Evolutionary conservation across 2,888 invertebrate species (phyloP), one percentile per base, ranked within the genome.

Genomic region (Notodonta dromedarius): DNA sequence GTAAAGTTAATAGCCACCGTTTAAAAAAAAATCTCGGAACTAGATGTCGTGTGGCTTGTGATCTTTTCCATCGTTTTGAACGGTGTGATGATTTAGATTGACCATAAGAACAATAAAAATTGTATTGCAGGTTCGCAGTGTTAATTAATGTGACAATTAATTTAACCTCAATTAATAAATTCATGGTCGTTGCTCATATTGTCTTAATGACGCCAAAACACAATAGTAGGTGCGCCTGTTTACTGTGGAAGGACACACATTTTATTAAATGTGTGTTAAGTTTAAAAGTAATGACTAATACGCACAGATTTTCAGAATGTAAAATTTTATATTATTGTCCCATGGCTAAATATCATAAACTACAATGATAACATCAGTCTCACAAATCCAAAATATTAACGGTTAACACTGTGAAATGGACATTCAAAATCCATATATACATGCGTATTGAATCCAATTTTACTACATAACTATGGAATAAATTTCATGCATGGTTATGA

Each of bases 141-240:
- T 78, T 85, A 85, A 86, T 83, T 82, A 71, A 75, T 79, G 82
- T 76, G 88, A 85, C 90, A 89, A 91, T 90, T 89, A 87, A 85
- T 87, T 92, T 91, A 90, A 92, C 92, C 91, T 83, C 87, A 88
- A 88, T 91, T 86, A 86, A 77, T 75, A 75, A 76, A 81, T 77
- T 85, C 85, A 86, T 72, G 84, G 83, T 71, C 83, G 74, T 53
- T 58, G 59, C 73, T 56, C 64, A 63, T 67, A 64, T 62, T 66
- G 73, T 59, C 66, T 51, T 75, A 77, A 78, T 78, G 66, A 73
- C 69, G 68, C 70, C 67, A 70, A 70, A 73, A 73, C 62, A 71
- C 58, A 58, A 65, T 62, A 56, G 53, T 54, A 35, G 35, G 35
- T 35, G 35, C 5, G 50, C 56, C 52, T 53, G 35, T 44, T 56